Conservation (phyloP, 2,888 invertebrate species). For the Pollenia labialis region DNA sequence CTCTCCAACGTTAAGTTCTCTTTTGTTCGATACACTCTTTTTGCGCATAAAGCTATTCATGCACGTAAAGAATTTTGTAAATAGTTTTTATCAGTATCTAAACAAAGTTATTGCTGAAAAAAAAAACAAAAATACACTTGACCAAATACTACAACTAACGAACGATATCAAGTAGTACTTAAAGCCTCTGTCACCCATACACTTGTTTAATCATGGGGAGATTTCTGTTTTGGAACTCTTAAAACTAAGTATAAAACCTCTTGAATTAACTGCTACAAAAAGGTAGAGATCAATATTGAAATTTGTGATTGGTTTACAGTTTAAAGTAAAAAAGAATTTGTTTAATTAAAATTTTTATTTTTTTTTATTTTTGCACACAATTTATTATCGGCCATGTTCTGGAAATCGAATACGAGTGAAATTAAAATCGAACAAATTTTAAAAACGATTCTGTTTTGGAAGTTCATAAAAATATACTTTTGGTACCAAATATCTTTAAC, state of each 20-base stretch:
- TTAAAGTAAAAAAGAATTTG: too few species aligned
- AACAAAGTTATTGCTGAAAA: conserved; percentile 2
- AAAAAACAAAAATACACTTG: conserved; percentile 29
- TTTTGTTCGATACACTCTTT: background rate
- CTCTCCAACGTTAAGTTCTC: conserved; percentile 25
- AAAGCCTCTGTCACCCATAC: conserved; percentile 53
- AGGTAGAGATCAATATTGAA: background rate
- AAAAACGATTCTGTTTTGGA: too few species aligned
- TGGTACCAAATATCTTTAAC: too few species aligned
- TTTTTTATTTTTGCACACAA: too few species aligned
- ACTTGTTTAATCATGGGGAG: background rate
- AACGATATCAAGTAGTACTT: background rate
- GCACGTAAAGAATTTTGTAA: conserved; percentile 36
- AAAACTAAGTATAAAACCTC: background rate
- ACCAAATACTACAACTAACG: conserved; percentile 49
- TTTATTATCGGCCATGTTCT: too few species aligned
- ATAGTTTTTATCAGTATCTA: conserved; percentile 16
- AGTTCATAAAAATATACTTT: too few species aligned
- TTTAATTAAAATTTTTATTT: too few species aligned
- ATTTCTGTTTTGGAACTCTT: background rate
- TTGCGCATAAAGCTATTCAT: conserved; percentile 34
- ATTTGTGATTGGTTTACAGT: background rate
- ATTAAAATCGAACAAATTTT: too few species aligned
- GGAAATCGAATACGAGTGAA: too few species aligned
- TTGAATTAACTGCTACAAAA: background rate